These are phyloP conservation scores for Tenrec ecaudatus DNA, from an alignment of 2,113 vertebrate species.

Conservation along the genomic window DNA sequence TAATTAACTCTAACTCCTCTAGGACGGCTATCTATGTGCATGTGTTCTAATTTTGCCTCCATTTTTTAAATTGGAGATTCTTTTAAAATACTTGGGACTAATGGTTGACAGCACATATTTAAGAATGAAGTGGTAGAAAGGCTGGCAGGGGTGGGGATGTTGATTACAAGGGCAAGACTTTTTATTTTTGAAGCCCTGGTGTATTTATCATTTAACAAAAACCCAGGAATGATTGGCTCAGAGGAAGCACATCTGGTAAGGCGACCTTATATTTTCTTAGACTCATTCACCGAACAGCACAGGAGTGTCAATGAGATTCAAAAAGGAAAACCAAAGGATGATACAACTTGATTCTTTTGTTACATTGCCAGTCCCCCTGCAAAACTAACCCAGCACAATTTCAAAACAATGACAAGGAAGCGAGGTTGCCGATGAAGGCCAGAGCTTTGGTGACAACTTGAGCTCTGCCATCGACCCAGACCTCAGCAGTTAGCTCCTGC, in stretches of 20 bases:
- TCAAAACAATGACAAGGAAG: conserved; percentile 88
- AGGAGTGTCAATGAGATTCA: conserved; percentile 84
- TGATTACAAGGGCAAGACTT: too few species aligned
- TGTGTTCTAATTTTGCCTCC: conserved; percentile 4
- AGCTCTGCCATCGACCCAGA: conserved; percentile 93
- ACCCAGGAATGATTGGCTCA: conserved; percentile 84
- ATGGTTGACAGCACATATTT: not conserved
- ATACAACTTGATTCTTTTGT: conserved; percentile 91
- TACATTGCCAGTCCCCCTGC: conserved; percentile 90
- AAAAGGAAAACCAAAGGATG: conserved; percentile 83
- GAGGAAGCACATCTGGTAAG: conserved; percentile 84
- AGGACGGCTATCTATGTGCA: not conserved
- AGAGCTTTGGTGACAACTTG: conserved; percentile 99
- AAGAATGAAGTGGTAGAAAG: conserved; percentile 16
- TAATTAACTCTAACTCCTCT: not conserved
- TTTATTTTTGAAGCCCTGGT: conserved; percentile 85
- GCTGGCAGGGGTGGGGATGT: not conserved
- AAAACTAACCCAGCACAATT: conserved; percentile 88
- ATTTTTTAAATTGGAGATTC: not conserved
- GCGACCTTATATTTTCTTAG: conserved; percentile 83
- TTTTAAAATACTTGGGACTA: not conserved
- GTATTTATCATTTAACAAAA: conserved; percentile 64
- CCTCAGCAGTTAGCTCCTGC: conserved; percentile 88
- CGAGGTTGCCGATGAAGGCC: conserved; percentile 97
- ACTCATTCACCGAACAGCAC: conserved; percentile 88